Evolutionary conservation across 2,113 vertebrate species (phyloP).

Genomic region (Chionis minor): DNA sequence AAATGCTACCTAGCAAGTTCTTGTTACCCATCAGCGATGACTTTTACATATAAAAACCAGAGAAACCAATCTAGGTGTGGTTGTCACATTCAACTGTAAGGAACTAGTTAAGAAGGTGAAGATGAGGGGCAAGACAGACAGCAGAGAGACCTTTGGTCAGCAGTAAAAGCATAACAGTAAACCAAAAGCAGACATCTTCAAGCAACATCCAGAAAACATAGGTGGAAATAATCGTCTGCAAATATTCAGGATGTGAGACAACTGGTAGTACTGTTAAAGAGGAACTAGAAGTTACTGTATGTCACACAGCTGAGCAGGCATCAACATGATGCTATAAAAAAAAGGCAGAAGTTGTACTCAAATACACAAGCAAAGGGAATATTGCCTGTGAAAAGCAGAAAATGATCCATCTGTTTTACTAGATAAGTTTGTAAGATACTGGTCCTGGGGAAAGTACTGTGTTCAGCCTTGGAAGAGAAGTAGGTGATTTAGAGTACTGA

Average conservation of each 20-base stretch:
- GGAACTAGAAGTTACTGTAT: fast-evolving
- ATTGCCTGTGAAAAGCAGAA: neutral
- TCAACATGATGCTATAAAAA: neutral
- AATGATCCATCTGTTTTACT: neutral
- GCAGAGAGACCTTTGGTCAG: neutral
- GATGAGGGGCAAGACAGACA: neutral
- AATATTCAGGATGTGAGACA: neutral
- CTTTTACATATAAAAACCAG: neutral
- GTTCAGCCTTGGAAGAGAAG: neutral
- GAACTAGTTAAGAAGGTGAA: neutral
- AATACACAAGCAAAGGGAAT: neutral
- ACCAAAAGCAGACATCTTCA: neutral
- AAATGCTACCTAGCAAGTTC: neutral
- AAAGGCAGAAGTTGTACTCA: neutral
- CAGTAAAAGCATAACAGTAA: neutral
- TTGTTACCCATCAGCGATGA: neutral
- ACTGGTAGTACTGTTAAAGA: neutral
- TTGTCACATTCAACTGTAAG: neutral
- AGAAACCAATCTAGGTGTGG: neutral
- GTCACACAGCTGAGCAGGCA: neutral
- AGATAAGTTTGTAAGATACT: neutral
- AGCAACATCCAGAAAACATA: neutral
- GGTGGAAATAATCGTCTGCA: neutral
- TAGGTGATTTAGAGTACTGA: neutral
- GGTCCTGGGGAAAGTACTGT: neutral